Evolutionary conservation across 2,113 vertebrate species (phyloP).

Genomic region (Polypterus senegalus): DNA sequence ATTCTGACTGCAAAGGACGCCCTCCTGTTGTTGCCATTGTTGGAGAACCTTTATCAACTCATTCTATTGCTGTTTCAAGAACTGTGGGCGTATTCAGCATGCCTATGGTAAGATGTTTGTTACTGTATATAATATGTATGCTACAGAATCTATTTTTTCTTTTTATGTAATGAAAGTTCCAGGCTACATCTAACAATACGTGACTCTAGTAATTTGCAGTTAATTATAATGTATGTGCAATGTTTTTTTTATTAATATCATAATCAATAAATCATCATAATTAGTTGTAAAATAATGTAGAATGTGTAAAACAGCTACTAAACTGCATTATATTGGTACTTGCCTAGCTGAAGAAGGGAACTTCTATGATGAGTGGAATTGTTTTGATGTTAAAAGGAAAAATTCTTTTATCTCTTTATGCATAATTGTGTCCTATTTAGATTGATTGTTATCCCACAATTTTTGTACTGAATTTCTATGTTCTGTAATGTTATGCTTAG

Average conservation of each 20-base stretch:
- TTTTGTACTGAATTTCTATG: neutral
- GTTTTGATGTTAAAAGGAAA: no score
- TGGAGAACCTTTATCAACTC: neutral
- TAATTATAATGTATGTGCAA: no score
- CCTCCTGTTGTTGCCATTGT: neutral
- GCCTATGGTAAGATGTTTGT: constrained; percentile 2
- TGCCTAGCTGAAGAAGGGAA: no score
- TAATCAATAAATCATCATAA: neutral
- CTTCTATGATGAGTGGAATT: no score
- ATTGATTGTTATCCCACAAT: neutral
- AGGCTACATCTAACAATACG: no score
- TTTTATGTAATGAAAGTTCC: no score
- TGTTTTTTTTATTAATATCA: neutral
- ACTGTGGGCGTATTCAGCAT: neutral
- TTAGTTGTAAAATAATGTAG: neutral
- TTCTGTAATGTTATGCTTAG: neutral
- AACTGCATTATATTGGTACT: no score
- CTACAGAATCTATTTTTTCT: no score
- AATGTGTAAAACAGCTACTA: no score
- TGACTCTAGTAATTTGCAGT: no score
- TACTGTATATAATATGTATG: neutral
- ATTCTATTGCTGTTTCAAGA: neutral
- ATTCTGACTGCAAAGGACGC: neutral
- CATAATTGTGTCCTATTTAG: no score
- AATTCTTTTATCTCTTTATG: no score